These are phyloP conservation scores for Phaedon cochleariae DNA, from an alignment of 2,888 invertebrate species.

Conservation along the genomic window DNA sequence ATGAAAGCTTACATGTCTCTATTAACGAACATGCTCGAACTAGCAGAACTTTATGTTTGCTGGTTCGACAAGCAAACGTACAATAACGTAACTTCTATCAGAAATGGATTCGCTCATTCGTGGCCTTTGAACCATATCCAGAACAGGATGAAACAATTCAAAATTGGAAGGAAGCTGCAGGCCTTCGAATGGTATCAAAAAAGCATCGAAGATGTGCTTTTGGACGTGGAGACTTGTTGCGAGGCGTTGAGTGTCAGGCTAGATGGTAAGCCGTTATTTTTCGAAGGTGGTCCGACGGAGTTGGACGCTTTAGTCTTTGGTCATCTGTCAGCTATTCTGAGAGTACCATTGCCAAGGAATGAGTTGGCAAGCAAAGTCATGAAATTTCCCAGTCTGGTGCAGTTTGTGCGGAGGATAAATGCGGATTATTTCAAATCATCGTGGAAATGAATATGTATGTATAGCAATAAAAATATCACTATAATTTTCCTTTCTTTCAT, in stretches of 20 bases:
- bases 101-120: conserved; percentile 88
- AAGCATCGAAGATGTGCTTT: conserved; percentile 76
- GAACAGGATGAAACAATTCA: conserved; percentile 71
- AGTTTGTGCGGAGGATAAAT: conserved; percentile 84
- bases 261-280: conserved; percentile 81
- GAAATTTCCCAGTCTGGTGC: conserved; percentile 75
- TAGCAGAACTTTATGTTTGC: conserved; percentile 88
- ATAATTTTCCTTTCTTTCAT: background rate
- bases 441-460: background rate
- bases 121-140: conserved; percentile 88
- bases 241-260: conserved; percentile 84
- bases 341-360: conserved; percentile 84
- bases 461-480: background rate
- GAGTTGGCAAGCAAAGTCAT: conserved; percentile 80
- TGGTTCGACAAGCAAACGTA: conserved; percentile 84
- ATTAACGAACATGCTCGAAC: conserved; percentile 84
- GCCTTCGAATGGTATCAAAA: conserved; percentile 85
- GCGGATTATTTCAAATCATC: conserved; percentile 72
- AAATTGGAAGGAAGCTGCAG: conserved; percentile 73
- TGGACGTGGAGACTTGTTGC: conserved; percentile 84
- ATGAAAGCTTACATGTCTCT: conserved; percentile 92
- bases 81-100: conserved; percentile 76
- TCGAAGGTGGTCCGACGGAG: conserved; percentile 85
- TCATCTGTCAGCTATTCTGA: conserved; percentile 92
- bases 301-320: conserved; percentile 95